Conservation (phyloP, 2,888 invertebrate species). For the Lepidocyrtoides sp. region DNA sequence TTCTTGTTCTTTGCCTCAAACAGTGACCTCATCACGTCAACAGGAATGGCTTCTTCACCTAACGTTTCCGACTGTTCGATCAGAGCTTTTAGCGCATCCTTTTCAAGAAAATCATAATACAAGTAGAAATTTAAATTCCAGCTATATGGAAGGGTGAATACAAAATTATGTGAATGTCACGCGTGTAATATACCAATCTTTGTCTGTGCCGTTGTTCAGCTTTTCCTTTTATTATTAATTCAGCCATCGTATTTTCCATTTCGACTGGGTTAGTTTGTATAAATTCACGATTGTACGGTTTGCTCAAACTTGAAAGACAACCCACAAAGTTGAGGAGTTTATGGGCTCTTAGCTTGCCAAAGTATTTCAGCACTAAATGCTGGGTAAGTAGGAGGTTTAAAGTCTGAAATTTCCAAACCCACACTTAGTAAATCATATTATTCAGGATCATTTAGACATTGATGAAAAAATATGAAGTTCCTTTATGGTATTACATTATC, state of each 20-base stretch:
- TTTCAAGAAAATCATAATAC: no score
- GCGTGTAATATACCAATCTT: constrained; percentile 35
- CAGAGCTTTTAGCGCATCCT: constrained; percentile 45
- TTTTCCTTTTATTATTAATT: constrained; percentile 61
- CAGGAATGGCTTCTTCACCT: constrained; percentile 56
- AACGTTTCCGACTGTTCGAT: constrained; percentile 53
- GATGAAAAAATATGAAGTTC: no score
- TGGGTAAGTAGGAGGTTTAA: constrained; percentile 56
- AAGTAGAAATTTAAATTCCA: no score
- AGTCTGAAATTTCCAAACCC: constrained; percentile 25
- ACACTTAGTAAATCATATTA: neutral
- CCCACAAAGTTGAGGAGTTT: constrained; percentile 53
- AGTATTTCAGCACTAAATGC: constrained; percentile 63
- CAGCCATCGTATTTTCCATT: constrained; percentile 46
- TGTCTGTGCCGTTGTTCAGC: constrained; percentile 36
- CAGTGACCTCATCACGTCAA: constrained; percentile 32
- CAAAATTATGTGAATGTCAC: neutral
- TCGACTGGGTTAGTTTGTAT: constrained; percentile 12
- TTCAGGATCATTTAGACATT: no score
- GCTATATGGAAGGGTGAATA: no score
- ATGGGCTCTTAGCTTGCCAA: constrained; percentile 64
- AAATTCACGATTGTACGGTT: neutral
- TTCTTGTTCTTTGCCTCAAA: constrained; percentile 59
- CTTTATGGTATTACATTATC: constrained; percentile 58
- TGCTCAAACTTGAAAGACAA: neutral